Evolutionary conservation across 2,888 invertebrate species (phyloP).

Genomic region (Dinocampus coccinellae): DNA sequence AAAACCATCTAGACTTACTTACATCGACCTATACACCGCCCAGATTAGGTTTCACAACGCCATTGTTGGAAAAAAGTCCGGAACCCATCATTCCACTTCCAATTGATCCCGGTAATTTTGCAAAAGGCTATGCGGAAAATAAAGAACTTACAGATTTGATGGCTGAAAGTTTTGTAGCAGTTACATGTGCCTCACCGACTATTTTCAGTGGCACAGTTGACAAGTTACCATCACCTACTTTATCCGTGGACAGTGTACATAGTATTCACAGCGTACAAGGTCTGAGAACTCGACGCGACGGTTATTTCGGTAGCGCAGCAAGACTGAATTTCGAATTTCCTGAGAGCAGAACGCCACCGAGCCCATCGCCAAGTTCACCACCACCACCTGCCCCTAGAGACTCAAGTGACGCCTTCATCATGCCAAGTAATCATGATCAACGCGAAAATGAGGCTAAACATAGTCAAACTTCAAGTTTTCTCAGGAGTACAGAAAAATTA

Average conservation of each 20-base stretch:
- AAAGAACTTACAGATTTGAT: slow-evolving; percentile 70
- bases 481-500: slow-evolving; percentile 65
- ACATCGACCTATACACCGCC: slow-evolving; percentile 61
- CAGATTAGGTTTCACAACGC: slow-evolving; percentile 76
- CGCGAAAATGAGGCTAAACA: slow-evolving; percentile 54
- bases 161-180: slow-evolving; percentile 71
- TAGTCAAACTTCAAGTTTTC: slow-evolving; percentile 68
- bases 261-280: slow-evolving; percentile 60
- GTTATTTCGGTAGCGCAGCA: slow-evolving; percentile 72
- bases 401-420: slow-evolving; percentile 70
- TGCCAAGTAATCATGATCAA: slow-evolving; percentile 60
- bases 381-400: slow-evolving; percentile 87
- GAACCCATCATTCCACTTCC: slow-evolving; percentile 69
- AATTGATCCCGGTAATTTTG: slow-evolving; percentile 74
- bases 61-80: slow-evolving; percentile 72
- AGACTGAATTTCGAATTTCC: slow-evolving; percentile 71
- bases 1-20: slow-evolving; percentile 61
- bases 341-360: slow-evolving; percentile 69
- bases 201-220: slow-evolving; percentile 71
- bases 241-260: slow-evolving; percentile 73
- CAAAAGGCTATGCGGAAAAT: slow-evolving; percentile 71
- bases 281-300: slow-evolving; percentile 75
- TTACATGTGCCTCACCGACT: slow-evolving; percentile 71
- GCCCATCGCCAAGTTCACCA: slow-evolving; percentile 77
- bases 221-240: slow-evolving; percentile 75